phyloP scores from a whole-genome alignment of 2,888 invertebrate genomes.

The Digitonthophagus gazella region DNA sequence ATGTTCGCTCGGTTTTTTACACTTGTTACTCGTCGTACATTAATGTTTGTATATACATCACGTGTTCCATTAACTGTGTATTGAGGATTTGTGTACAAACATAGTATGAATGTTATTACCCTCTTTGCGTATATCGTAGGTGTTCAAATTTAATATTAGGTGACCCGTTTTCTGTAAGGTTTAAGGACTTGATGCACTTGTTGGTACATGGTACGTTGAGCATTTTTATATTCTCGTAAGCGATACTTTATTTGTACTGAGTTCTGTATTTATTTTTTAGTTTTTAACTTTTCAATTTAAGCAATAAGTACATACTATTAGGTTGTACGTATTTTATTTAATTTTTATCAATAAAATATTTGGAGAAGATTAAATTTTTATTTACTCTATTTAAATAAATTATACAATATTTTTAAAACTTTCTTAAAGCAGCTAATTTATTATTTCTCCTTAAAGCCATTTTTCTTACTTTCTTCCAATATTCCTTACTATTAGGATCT shows the following conservation, averaged over 20 bases:
- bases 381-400: constrained; percentile 15
- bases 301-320: constrained; percentile 12
- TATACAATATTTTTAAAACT: constrained; percentile 54
- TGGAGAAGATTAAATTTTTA: constrained; percentile 7
- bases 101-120: not conserved
- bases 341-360: constrained; percentile 14
- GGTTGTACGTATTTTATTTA: constrained; percentile 10
- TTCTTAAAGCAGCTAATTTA: constrained; percentile 58
- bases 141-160: constrained; percentile 13
- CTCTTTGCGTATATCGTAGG: constrained; percentile 8
- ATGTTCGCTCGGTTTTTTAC: not conserved
- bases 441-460: constrained; percentile 65
- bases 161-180: not conserved
- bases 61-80: not conserved
- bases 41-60: constrained; percentile 13
- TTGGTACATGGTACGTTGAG: constrained; percentile 7
- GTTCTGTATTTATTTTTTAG: constrained; percentile 13
- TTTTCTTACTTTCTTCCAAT: constrained; percentile 75
- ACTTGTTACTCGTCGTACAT: constrained; percentile 8
- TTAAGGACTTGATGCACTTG: constrained; percentile 5
- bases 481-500: constrained; percentile 74
- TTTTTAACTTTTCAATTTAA: constrained; percentile 13
- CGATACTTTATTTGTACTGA: constrained; percentile 2
- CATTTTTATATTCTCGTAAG: not conserved
- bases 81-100: constrained; percentile 14